Percentiles rank a stretch among this genome's conserved stretches.
Conservation (phyloP, 2,888 invertebrate species). For the Dermolepida albohirtum region DNA sequence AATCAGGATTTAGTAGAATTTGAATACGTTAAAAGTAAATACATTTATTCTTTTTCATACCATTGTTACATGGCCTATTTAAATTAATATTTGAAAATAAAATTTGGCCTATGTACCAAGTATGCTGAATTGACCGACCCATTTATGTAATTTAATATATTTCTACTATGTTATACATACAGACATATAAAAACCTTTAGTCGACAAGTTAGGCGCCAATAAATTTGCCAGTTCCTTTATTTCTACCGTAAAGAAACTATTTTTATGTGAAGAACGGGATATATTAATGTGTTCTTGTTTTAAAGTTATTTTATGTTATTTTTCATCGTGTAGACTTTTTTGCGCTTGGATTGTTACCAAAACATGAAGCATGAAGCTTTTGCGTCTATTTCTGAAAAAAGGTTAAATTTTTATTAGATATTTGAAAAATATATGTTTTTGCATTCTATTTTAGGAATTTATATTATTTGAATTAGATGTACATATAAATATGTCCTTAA, state of each 20-base stretch:
- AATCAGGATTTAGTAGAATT: too few species aligned
- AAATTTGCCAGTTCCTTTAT: constrained; percentile 20
- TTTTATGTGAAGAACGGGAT: constrained; percentile 21
- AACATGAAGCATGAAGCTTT: constrained; percentile 12
- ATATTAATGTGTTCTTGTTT: constrained; percentile 27
- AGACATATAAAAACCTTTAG: constrained; percentile 8
- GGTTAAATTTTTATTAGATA: constrained; percentile 8
- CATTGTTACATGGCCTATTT: too few species aligned
- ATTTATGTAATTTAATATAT: too few species aligned
- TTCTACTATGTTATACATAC: not conserved
- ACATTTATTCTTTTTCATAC: too few species aligned
- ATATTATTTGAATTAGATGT: too few species aligned
- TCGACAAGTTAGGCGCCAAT: constrained; percentile 16
- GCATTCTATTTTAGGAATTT: not conserved
- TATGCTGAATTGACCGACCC: too few species aligned
- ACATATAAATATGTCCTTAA: too few species aligned
- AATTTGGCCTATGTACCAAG: too few species aligned
- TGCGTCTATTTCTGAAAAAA: constrained; percentile 18
- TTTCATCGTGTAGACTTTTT: constrained; percentile 25
- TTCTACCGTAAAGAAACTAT: constrained; percentile 35
- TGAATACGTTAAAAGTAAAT: too few species aligned
- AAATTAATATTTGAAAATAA: too few species aligned
- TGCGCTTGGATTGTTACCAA: constrained; percentile 32
- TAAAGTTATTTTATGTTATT: constrained; percentile 33
- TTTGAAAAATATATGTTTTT: constrained; percentile 10